phyloP scores from a whole-genome alignment of 53 echinoderm and acorn worm genomes.

The Holothuria leucospilota region DNA sequence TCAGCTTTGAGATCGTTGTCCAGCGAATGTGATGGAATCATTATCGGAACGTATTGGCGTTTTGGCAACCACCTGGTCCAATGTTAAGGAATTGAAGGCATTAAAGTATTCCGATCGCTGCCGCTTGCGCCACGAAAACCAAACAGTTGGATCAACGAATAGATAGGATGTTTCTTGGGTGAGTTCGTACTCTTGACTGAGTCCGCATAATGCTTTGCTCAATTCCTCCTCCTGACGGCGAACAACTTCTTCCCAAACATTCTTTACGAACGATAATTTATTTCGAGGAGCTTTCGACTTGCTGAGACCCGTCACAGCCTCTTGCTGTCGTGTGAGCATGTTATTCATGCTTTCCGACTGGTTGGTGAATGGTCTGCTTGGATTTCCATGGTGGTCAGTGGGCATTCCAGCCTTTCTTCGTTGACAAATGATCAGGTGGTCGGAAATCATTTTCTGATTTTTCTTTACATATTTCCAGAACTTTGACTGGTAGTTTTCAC shows the following conservation, averaged over 20 bases:
- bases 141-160: not conserved
- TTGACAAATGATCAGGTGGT: not conserved
- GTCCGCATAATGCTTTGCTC: not conserved
- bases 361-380: not conserved
- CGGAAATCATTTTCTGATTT: not conserved
- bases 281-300: too few species aligned
- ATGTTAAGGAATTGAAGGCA: not conserved
- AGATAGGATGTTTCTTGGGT: not conserved
- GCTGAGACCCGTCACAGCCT: too few species aligned
- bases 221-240: not conserved
- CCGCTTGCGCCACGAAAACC: not conserved
- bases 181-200: not conserved
- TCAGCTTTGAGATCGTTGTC: not conserved
- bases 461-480: conserved; percentile 13
- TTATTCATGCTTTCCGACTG: too few species aligned
- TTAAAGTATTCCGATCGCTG: not conserved
- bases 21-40: not conserved
- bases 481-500: not conserved
- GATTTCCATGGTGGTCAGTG: not conserved
- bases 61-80: not conserved
- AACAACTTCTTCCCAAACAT: not conserved
- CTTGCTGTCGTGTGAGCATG: too few species aligned
- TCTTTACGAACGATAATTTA: too few species aligned
- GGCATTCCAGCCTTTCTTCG: too few species aligned
- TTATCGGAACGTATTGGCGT: too few species aligned